Evolutionary conservation across 2,113 vertebrate species (phyloP).

Genomic region (Chrysemys picta): DNA sequence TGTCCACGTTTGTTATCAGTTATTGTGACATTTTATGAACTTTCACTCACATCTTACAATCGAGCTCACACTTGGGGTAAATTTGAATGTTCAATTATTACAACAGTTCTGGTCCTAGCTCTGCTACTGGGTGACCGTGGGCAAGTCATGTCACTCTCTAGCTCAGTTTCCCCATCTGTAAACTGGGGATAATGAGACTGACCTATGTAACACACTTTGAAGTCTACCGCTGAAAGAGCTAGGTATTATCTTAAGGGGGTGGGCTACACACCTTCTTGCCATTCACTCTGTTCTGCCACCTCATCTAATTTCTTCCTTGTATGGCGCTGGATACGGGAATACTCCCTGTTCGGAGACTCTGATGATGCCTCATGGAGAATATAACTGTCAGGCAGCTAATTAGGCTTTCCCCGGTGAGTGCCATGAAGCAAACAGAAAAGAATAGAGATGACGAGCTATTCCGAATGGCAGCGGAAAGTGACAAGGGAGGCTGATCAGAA

Average conservation of each 20-base stretch:
- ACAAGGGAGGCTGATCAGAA: neutral
- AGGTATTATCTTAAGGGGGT: neutral
- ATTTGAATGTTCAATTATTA: too few species aligned
- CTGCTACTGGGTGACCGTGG: rapidly evolving
- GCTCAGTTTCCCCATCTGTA: neutral
- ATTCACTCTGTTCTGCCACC: neutral
- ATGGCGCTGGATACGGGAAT: constrained; percentile 20
- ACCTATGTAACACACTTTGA: neutral
- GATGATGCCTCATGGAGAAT: neutral
- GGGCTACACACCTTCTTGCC: neutral
- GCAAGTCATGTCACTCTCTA: neutral
- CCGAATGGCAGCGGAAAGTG: constrained; percentile 20
- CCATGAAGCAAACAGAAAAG: neutral
- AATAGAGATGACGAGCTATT: neutral
- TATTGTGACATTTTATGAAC: too few species aligned
- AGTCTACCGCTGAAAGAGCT: neutral
- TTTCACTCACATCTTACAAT: too few species aligned
- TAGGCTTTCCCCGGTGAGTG: constrained; percentile 9
- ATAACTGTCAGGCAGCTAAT: constrained; percentile 47
- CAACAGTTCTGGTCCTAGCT: neutral
- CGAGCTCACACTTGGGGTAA: too few species aligned
- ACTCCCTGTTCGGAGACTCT: neutral
- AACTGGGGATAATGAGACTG: neutral
- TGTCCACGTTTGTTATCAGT: too few species aligned
- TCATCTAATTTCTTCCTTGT: neutral